These are phyloP conservation scores for Emmelina monodactyla DNA, from an alignment of 2,888 invertebrate genomes.

Conservation along the genomic window DNA sequence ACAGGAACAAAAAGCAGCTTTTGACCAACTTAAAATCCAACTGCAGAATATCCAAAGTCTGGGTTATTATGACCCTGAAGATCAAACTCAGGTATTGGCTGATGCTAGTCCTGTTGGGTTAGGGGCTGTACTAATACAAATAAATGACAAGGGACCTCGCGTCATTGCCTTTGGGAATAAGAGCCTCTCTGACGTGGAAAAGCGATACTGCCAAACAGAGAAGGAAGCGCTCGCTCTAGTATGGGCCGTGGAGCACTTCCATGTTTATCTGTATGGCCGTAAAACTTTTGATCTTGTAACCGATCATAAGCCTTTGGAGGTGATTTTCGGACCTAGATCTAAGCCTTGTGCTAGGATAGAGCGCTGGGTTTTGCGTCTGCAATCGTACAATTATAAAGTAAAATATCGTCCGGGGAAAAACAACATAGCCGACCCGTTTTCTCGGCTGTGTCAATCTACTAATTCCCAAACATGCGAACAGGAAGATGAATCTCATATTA, in stretches of 20 bases:
- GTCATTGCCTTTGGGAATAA: neutral
- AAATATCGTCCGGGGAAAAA: too few species aligned
- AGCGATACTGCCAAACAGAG: neutral
- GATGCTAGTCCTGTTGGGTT: neutral
- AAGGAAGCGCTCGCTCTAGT: neutral
- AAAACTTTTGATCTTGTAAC: neutral
- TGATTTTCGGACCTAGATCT: too few species aligned
- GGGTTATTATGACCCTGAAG: neutral
- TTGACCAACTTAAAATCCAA: too few species aligned
- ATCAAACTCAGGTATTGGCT: neutral
- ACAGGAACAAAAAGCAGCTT: too few species aligned
- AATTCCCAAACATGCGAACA: too few species aligned
- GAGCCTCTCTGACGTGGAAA: slow-evolving; percentile 1
- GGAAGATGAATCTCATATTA: too few species aligned
- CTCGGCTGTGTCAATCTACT: too few species aligned
- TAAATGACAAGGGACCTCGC: neutral
- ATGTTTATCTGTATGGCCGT: neutral
- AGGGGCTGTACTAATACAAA: neutral
- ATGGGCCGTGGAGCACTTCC: neutral
- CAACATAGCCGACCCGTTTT: too few species aligned
- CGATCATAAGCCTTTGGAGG: neutral
- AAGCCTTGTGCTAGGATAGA: neutral
- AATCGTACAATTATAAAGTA: too few species aligned
- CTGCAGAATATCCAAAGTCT: neutral
- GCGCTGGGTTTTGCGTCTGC: neutral